Percentiles rank a stretch among this genome's conserved stretches.
Conservation (phyloP, 2,797 vertebrate species). For the Cirrhinus mrigala region DNA sequence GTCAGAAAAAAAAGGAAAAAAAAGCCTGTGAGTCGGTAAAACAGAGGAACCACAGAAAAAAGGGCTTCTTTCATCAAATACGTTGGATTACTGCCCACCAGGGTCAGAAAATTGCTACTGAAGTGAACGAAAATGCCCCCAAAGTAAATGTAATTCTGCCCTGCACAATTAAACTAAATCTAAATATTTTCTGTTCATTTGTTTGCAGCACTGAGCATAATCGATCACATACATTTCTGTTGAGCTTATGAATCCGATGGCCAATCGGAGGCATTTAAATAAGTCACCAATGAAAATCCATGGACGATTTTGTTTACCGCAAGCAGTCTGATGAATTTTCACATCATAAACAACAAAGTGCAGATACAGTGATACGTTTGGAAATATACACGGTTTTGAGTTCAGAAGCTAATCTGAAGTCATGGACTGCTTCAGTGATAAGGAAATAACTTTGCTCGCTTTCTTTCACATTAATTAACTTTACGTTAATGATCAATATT, state of each 20-base stretch:
- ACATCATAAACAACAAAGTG: no score
- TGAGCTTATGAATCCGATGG: background rate
- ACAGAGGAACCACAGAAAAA: background rate
- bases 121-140: background rate
- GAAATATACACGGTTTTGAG: no score
- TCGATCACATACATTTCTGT: background rate
- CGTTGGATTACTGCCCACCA: background rate
- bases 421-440: no score
- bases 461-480: background rate
- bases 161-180: background rate
- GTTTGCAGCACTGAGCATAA: background rate
- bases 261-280: background rate
- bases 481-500: background rate
- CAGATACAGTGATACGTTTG: no score
- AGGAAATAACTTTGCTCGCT: no score
- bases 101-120: background rate
- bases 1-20: slow-evolving; percentile 49
- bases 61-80: background rate
- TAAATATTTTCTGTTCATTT: background rate
- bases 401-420: no score
- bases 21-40: slow-evolving; percentile 27
- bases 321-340: background rate
- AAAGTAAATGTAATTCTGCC: background rate
- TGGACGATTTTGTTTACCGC: no score
- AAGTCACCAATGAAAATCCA: background rate